Percentiles rank a stretch among this genome's conserved stretches.
Evolutionary conservation across 2,888 invertebrate species (phyloP).

Genomic region (Epistrophe eligans): DNA sequence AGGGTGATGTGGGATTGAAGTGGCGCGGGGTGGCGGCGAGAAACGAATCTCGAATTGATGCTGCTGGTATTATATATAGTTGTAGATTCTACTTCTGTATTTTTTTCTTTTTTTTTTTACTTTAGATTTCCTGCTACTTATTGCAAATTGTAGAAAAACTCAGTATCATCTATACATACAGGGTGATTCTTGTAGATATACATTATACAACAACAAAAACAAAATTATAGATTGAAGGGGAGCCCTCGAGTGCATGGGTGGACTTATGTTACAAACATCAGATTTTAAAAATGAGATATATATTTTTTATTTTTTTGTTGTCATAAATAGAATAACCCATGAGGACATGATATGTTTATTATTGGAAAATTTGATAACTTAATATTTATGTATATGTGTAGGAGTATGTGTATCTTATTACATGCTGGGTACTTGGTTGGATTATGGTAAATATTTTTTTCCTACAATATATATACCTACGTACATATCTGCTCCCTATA

Average conservation of each 20-base stretch:
- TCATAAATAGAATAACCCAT: constrained; percentile 24
- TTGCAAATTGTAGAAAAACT: constrained; percentile 40
- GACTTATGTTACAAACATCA: constrained; percentile 55
- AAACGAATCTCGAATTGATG: constrained; percentile 22
- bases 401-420: neutral
- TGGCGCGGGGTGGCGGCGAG: neutral
- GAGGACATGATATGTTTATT: constrained; percentile 60
- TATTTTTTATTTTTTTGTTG: constrained; percentile 24
- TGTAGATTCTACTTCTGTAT: constrained; percentile 36
- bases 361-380: constrained; percentile 65
- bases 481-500: too few relatives aligned
- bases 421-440: neutral
- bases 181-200: constrained; percentile 26
- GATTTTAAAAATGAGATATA: constrained; percentile 54
- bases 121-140: constrained; percentile 27
- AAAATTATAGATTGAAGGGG: constrained; percentile 21
- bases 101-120: constrained; percentile 19
- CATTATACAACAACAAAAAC: constrained; percentile 25
- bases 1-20: constrained; percentile 3
- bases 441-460: too few relatives aligned
- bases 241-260: constrained; percentile 22
- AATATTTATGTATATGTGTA: neutral
- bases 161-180: constrained; percentile 3
- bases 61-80: constrained; percentile 7
- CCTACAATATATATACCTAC: too few relatives aligned